Conservation (phyloP, 2,888 invertebrate species). For the Parapristionchus giblindavisi region DNA sequence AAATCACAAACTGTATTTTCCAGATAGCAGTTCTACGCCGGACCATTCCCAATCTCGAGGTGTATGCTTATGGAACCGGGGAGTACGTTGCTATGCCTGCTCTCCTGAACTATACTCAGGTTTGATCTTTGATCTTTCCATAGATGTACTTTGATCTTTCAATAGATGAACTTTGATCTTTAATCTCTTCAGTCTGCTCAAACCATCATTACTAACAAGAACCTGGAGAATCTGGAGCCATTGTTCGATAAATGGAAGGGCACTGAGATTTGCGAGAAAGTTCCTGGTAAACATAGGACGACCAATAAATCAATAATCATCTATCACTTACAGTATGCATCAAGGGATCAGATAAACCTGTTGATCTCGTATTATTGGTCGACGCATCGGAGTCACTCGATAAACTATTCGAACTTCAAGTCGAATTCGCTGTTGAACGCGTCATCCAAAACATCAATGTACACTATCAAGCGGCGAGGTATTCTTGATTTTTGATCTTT, state of each 20-base stretch:
- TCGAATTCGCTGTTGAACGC: slow-evolving; percentile 60
- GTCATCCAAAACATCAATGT: slow-evolving; percentile 66
- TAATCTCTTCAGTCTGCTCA: slow-evolving; percentile 44
- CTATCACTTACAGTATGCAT: slow-evolving; percentile 54
- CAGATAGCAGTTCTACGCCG: slow-evolving; percentile 35
- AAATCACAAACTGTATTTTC: too few species aligned
- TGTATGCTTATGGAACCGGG: slow-evolving; percentile 69
- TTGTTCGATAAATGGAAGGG: slow-evolving; percentile 63
- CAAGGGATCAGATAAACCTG: slow-evolving; percentile 66
- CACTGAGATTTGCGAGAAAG: slow-evolving; percentile 66
- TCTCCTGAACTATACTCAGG: slow-evolving; percentile 62
- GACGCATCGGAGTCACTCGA: slow-evolving; percentile 67
- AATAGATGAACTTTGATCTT: neutral
- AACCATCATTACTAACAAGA: slow-evolving; percentile 66
- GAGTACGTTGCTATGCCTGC: slow-evolving; percentile 68
- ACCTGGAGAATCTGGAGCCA: slow-evolving; percentile 60
- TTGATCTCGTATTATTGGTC: slow-evolving; percentile 64
- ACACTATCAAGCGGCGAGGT: slow-evolving; percentile 67
- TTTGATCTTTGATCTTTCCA: slow-evolving; percentile 15
- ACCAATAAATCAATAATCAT: slow-evolving; percentile 4
- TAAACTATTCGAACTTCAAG: slow-evolving; percentile 62
- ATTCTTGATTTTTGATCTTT: neutral
- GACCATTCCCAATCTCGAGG: slow-evolving; percentile 59
- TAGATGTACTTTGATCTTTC: neutral
- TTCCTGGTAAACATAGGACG: slow-evolving; percentile 49